Evolutionary conservation across 1,140 invertebrate species (phyloP).

Genomic region (Hycleus phaleratus): DNA sequence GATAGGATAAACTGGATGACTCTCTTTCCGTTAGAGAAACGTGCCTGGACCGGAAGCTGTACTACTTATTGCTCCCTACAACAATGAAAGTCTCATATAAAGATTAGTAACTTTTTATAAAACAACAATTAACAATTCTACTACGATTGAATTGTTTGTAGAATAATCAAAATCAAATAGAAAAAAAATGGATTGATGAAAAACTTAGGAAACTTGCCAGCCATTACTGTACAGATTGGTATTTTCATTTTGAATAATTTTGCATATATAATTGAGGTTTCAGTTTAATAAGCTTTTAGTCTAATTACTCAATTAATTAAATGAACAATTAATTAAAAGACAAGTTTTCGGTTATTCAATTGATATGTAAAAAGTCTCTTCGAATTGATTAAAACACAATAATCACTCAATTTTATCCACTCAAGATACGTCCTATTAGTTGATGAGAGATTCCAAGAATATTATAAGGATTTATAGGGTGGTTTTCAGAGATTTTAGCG

Average conservation of each 20-base stretch:
- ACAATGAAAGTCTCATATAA: neutral
- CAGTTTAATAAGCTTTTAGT: constrained; percentile 13
- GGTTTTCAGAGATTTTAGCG: too few relatives aligned
- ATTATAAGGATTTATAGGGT: too few relatives aligned
- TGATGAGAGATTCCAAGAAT: too few relatives aligned
- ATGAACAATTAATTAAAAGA: constrained; percentile 25
- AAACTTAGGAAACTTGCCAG: constrained; percentile 9
- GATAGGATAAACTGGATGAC: constrained; percentile 29
- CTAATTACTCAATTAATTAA: constrained; percentile 24
- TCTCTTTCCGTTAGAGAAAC: constrained; percentile 24
- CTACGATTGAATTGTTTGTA: neutral
- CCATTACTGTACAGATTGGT: constrained; percentile 6
- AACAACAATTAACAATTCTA: neutral
- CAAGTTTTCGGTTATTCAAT: constrained; percentile 1
- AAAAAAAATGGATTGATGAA: neutral
- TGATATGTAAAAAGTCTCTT: too few relatives aligned
- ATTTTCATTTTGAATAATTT: constrained; percentile 19
- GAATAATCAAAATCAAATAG: neutral
- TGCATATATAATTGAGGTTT: constrained; percentile 20
- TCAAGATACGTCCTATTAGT: too few relatives aligned
- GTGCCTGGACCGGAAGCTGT: constrained; percentile 23
- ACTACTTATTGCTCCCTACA: constrained; percentile 19
- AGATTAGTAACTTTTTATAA: neutral
- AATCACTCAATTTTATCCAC: too few relatives aligned
- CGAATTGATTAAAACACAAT: too few relatives aligned